These are phyloP conservation scores for Tachysurus vachellii DNA, from an alignment of 2,113 vertebrate genomes.

Conservation along the genomic window DNA sequence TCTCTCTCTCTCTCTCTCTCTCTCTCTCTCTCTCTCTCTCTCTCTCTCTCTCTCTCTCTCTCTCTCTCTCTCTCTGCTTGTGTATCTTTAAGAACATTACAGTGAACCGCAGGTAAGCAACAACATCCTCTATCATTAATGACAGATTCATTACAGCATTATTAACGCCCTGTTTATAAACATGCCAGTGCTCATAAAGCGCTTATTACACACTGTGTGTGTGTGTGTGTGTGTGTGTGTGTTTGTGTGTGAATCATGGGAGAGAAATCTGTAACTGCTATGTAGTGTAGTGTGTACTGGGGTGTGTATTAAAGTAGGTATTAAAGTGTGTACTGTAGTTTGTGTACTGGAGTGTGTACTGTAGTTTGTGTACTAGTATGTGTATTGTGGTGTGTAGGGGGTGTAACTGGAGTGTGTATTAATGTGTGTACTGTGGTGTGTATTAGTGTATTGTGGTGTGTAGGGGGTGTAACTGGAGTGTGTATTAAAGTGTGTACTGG, in stretches of 20 bases:
- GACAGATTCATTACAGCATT: neutral
- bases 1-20: neutral
- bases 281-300: no score
- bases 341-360: neutral
- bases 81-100: neutral
- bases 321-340: neutral
- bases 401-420: neutral
- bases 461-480: neutral
- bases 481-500: neutral
- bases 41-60: neutral
- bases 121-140: neutral
- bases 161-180: neutral
- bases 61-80: neutral
- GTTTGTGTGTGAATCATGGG: neutral
- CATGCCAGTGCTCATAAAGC: neutral
- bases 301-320: no score
- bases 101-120: conserved; percentile 7
- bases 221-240: neutral
- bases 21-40: no score
- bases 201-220: neutral
- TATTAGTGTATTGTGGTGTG: neutral
- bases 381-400: neutral
- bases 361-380: neutral
- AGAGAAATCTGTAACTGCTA: no score
- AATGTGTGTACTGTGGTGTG: neutral